Percentiles rank a stretch among this genome's conserved stretches.
phyloP scores from a whole-genome alignment of 2,113 vertebrate species.

The Acrocephalus arundinaceus region DNA sequence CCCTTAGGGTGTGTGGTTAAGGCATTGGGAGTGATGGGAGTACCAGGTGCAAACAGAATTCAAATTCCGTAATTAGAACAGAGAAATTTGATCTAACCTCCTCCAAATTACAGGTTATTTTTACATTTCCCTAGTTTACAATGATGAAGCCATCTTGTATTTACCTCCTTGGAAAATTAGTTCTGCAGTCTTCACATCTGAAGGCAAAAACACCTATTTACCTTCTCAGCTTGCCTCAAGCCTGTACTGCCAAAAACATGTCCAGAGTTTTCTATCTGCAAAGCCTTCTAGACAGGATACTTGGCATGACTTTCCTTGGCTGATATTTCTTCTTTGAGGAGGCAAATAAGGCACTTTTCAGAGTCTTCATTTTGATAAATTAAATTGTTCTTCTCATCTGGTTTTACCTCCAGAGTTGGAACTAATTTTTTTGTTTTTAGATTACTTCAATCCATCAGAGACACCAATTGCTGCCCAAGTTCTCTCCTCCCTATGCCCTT shows the following conservation, averaged over 20 bases:
- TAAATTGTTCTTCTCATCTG: neutral
- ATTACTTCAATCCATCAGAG: neutral
- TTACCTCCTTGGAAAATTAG: neutral
- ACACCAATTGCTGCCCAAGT: neutral
- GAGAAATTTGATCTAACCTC: neutral
- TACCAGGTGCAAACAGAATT: rapidly evolving
- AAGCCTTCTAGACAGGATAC: neutral
- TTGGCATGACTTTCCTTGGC: neutral
- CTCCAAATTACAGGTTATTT: neutral
- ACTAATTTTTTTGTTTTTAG: neutral
- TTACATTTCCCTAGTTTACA: neutral
- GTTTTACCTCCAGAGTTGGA: neutral
- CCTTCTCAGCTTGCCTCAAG: neutral
- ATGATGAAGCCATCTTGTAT: neutral
- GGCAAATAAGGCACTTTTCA: neutral
- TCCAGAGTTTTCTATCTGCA: neutral
- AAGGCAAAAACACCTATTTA: neutral
- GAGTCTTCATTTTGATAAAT: neutral
- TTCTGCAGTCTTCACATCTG: neutral
- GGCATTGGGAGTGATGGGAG: neutral
- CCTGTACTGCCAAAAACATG: neutral
- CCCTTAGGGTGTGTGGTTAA: neutral
- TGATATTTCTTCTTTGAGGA: neutral
- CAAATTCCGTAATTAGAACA: neutral
- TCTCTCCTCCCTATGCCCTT: neutral